Evolutionary conservation across 2,113 vertebrate species (phyloP), one percentile per base, ranked within the genome.

Genomic region (Strix uralensis): DNA sequence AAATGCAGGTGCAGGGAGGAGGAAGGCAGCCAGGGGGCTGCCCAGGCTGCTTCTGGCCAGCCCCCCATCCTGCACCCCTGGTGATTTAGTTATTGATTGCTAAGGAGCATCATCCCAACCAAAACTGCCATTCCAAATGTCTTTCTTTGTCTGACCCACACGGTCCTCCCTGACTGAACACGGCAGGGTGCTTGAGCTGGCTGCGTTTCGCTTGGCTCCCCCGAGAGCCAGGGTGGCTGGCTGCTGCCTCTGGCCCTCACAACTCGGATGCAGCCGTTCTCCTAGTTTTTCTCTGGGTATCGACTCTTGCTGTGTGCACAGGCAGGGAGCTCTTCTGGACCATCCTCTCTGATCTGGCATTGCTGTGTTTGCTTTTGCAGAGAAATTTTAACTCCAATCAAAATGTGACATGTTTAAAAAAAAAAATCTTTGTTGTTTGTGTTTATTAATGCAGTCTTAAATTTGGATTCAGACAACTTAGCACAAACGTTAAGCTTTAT

Each of bases 141-240:
- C 27, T 27, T 6, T 23, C 23, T 36, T 25, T 66, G 17, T 13
- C 66, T 49, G 69, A 7, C 10, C 0, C 3, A 5, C 11, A 10
- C n/a, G 2, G 0, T 30, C 38, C 14, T 47, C 42, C 27, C 46
- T 21, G 51, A 17, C 82, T 0, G 13, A 49, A 4, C 2, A 0
- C 1, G 30, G 75, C 2, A 42, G 81, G 78, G 8, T 14, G 66
- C 3, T 6, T 0, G 78, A 46, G 73, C 73, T 74, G 87, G 52
- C 30, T 11, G 7, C 3, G 4, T 40, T 74, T 42, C 3, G 6
- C 66, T 44, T 19, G 23, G 16, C 13, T 22, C 38, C 34, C 5
- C 0, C 46, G 58, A 15, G 2, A 80, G 27, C 12, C 18, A 8
- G 20, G 14, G 21, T 11, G 40, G 15, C 30, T 22, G 34, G 25